A percentile compares a stretch with the other conserved stretches of the same genome.
These are phyloP conservation scores for Latrodectus hesperus DNA, from an alignment of 2,888 invertebrate species.

Conservation along the genomic window DNA sequence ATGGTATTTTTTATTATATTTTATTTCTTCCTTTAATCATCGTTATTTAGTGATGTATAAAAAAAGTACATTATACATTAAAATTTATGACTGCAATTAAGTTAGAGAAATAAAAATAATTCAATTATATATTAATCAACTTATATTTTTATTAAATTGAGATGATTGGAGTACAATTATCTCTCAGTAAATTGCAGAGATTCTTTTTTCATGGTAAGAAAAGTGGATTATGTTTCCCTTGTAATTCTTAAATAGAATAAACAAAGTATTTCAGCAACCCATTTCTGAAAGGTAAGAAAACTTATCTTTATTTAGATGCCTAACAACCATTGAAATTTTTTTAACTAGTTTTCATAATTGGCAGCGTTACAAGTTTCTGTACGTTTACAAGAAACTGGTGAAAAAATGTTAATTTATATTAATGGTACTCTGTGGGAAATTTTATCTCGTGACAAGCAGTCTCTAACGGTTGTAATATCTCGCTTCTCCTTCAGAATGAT, in stretches of 20 bases:
- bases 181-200: constrained; percentile 3
- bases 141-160: constrained; percentile 9
- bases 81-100: too few species aligned
- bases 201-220: background rate
- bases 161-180: constrained; percentile 1
- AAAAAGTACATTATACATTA: too few species aligned
- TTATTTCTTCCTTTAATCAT: too few species aligned
- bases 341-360: constrained; percentile 19
- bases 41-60: too few species aligned
- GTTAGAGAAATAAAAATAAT: too few species aligned
- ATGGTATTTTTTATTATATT: too few species aligned
- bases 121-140: too few species aligned
- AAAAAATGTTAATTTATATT: constrained; percentile 49
- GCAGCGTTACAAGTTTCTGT: constrained; percentile 15
- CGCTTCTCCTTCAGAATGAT: constrained; percentile 16
- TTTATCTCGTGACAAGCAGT: constrained; percentile 51
- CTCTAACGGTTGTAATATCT: constrained; percentile 32
- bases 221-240: constrained; percentile 1
- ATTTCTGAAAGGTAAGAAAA: constrained; percentile 26
- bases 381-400: constrained; percentile 5
- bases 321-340: constrained; percentile 36
- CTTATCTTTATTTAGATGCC: constrained; percentile 16
- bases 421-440: constrained; percentile 28
- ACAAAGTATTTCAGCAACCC: constrained; percentile 24
- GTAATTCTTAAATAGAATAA: constrained; percentile 4